Evolutionary conservation across 2,113 vertebrate species (phyloP).

Genomic region (Xenopus laevis): DNA sequence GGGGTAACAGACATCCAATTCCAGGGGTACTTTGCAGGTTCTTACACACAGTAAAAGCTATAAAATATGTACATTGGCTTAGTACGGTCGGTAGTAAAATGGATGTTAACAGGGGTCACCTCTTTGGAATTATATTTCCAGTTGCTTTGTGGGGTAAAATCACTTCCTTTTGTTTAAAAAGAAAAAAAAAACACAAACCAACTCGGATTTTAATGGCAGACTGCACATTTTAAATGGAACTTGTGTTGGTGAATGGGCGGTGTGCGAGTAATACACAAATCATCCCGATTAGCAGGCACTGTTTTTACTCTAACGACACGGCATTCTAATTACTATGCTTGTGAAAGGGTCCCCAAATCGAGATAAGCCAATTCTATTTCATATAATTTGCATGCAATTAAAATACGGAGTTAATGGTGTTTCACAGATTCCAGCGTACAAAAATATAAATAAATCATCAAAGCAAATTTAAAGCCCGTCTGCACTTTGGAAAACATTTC

Average conservation of each 20-base stretch:
- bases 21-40: too few species aligned
- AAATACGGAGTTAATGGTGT: background rate
- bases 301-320: background rate
- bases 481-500: background rate
- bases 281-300: background rate
- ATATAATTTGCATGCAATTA: conserved; percentile 17
- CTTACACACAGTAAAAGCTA: too few species aligned
- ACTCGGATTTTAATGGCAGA: background rate
- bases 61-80: too few species aligned
- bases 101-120: too few species aligned
- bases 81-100: too few species aligned
- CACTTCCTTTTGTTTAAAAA: background rate
- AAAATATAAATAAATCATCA: conserved; percentile 4
- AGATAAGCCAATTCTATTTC: conserved; percentile 10
- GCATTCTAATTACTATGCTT: conserved; percentile 2
- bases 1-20: too few species aligned
- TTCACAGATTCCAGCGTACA: background rate
- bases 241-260: background rate
- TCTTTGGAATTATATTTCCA: too few species aligned
- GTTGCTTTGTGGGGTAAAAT: background rate
- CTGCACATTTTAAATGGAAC: conserved; percentile 1
- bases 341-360: conserved; percentile 2
- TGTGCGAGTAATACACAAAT: background rate
- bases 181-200: background rate
- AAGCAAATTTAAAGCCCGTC: background rate